Base-by-base conservation (phyloP, 2,113 vertebrate species). In the Mobula birostris region DNA sequence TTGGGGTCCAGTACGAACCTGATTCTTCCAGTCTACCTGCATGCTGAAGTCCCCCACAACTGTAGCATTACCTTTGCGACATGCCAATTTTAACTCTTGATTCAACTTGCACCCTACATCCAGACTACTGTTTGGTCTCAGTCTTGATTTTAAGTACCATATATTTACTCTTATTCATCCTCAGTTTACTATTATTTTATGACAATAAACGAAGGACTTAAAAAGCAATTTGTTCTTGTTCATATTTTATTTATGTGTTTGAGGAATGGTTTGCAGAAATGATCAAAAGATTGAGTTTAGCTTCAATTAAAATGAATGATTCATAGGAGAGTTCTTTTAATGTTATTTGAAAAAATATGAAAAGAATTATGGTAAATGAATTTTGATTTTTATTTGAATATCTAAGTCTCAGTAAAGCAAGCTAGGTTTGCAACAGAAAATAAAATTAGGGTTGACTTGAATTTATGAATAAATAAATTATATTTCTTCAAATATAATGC, bases 161-260 rank as follows among this genome's bases (percentile, higher is more conserved):
- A 93, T 27, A 24, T 92, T 72, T 40, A 92, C 36, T 72, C 66
- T 19, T n/a, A n/a, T n/a, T 6, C 58, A 88, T 68, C n/a, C 7
- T 68, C 61, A 14, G 14, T 27, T 93, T 74, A 56, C 24, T 74
- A 27, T 40, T 93, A 21, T 76, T 93, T 93, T 9, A 56, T 48
- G 19, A 24, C 68, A 93, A 74, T 48, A 93, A 74, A 24, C 72
- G 2, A 56, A 24, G 36, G 58, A 74, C 40, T 36, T 24, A 93
- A 93, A 76, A 70, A 74, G 17, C 70, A 76, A 93, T 76, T 74
- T 93, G 72, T 93, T 93, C 91, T 32, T 93, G 24, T 93, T 93
- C 91, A 40, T 93, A 93, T 93, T 56, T 93, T 93, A 93, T 93
- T 76, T 56, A 92, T 92, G 91, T 93, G 91, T 93, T 93, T 93